Conservation (phyloP, 2,113 vertebrate genomes). For the Sakesphorus luctuosus region DNA sequence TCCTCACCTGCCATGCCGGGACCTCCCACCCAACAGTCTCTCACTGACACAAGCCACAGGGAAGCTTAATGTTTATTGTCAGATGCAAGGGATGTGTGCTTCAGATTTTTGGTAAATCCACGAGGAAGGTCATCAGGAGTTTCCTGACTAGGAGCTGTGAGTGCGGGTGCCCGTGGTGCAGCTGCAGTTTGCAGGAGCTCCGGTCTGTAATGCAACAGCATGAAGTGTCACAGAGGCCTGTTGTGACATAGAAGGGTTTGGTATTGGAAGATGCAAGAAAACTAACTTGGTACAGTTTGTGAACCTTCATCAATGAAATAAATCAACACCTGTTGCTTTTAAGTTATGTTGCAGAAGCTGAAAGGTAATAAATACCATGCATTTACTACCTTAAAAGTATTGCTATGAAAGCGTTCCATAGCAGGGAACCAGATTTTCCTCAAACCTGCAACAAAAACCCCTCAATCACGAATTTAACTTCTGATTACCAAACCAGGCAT, state of each 20-base stretch:
- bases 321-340: background rate
- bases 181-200: background rate
- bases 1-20: fast-evolving
- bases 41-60: fast-evolving
- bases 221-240: too few species aligned
- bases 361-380: too few species aligned
- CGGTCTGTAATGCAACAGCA: background rate
- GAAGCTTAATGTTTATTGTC: background rate
- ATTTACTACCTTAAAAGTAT: background rate
- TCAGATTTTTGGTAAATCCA: background rate
- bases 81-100: background rate
- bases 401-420: background rate
- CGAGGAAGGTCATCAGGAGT: too few species aligned
- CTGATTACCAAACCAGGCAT: fast-evolving
- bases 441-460: background rate
- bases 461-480: background rate
- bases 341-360: background rate
- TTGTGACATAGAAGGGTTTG: background rate
- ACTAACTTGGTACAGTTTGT: too few species aligned
- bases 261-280: background rate
- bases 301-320: background rate
- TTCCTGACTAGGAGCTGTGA: background rate
- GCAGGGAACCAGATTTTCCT: background rate
- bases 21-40: background rate
- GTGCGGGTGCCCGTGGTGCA: background rate